Percentiles rank a stretch among this genome's conserved stretches.
Evolutionary conservation across 2,797 vertebrate genomes (phyloP).

Genomic region (Danio jaintianensis): DNA sequence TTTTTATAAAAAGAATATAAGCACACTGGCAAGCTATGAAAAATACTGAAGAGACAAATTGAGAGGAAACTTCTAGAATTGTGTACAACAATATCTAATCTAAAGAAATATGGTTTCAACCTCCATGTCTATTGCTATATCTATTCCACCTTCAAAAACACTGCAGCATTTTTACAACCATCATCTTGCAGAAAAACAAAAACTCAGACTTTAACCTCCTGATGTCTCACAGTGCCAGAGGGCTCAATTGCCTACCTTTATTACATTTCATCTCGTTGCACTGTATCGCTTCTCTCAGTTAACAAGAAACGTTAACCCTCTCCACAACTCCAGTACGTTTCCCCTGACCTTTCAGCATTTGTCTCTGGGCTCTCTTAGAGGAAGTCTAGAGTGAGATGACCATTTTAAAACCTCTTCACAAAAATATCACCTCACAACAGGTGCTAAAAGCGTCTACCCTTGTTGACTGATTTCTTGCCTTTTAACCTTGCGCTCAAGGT

Average conservation of each 20-base stretch:
- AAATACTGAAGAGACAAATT: background rate
- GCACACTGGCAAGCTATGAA: background rate
- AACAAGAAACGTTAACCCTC: slow-evolving; percentile 41
- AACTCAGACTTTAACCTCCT: slow-evolving; percentile 26
- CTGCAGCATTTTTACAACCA: slow-evolving; percentile 21
- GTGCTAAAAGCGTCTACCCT: slow-evolving; percentile 58
- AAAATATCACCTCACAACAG: slow-evolving; percentile 59
- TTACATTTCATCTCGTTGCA: slow-evolving; percentile 49
- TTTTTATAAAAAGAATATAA: slow-evolving; percentile 9
- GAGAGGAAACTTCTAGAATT: background rate
- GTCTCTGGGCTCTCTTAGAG: slow-evolving; percentile 45
- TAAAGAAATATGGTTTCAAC: slow-evolving; percentile 13
- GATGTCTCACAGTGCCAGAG: slow-evolving; percentile 9
- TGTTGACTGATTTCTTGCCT: slow-evolving; percentile 43
- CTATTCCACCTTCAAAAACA: slow-evolving; percentile 2
- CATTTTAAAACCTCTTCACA: slow-evolving; percentile 48
- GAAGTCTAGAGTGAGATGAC: slow-evolving; percentile 36
- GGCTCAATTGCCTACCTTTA: slow-evolving; percentile 41
- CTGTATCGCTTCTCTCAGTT: slow-evolving; percentile 27
- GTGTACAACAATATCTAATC: slow-evolving; percentile 24
- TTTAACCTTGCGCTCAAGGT: slow-evolving; percentile 41
- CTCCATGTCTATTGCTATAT: background rate
- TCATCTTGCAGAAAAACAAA: slow-evolving; percentile 44
- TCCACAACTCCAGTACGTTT: slow-evolving; percentile 45
- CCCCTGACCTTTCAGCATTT: slow-evolving; percentile 27